These are phyloP conservation scores for Tretioscincus oriximinensis DNA, from an alignment of 2,113 vertebrate species.

Conservation along the genomic window DNA sequence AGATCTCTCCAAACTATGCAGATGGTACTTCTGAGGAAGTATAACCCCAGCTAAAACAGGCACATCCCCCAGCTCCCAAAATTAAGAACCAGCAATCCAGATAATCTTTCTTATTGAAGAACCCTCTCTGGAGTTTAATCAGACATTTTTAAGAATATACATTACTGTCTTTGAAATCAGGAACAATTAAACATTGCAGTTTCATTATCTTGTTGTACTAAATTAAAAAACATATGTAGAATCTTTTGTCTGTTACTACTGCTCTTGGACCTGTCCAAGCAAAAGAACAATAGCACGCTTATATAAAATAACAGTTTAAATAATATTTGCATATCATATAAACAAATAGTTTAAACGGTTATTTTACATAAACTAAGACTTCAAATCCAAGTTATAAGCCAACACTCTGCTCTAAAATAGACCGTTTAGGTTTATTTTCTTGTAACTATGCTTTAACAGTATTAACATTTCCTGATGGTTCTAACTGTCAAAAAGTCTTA, in stretches of 20 bases:
- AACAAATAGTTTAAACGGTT: neutral
- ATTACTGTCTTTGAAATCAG: slow-evolving; percentile 8
- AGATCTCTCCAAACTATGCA: too few species aligned
- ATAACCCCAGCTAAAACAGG: too few species aligned
- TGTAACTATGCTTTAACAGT: neutral
- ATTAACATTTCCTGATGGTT: neutral
- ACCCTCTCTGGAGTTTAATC: neutral
- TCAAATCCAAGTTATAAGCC: neutral
- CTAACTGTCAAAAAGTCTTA: neutral
- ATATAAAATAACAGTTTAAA: too few species aligned
- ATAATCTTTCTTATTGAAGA: too few species aligned
- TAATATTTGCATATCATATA: too few species aligned
- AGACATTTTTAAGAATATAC: neutral
- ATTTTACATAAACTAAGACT: neutral
- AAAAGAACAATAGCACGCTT: neutral
- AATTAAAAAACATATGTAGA: neutral
- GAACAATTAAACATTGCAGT: neutral
- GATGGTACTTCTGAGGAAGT: too few species aligned
- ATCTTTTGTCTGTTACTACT: neutral
- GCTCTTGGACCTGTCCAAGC: neutral
- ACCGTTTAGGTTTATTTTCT: neutral
- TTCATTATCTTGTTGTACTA: neutral
- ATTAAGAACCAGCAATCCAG: too few species aligned
- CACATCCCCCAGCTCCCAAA: too few species aligned
- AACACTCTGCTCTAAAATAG: neutral